A percentile compares a stretch with the other conserved stretches of the same genome.
These are phyloP conservation scores for Drosophila guanche DNA, from an alignment of 1,140 invertebrate genomes.

Conservation along the genomic window DNA sequence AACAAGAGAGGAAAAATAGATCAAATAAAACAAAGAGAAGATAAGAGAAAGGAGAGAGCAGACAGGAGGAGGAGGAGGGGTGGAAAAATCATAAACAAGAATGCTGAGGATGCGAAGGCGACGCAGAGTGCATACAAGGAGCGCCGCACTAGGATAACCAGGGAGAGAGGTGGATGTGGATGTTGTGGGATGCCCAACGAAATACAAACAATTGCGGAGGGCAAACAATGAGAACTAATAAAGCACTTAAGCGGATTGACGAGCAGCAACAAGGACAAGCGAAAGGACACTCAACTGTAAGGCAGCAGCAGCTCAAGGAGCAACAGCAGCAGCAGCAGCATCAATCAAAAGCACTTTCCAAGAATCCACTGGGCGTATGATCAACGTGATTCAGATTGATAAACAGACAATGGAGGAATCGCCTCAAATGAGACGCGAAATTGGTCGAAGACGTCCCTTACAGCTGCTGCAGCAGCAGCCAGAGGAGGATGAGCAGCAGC, in stretches of 20 bases:
- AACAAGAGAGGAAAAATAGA: slow-evolving; percentile 13
- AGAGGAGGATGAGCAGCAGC: slow-evolving; percentile 1
- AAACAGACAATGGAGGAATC: slow-evolving; percentile 32
- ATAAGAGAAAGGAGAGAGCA: slow-evolving; percentile 2
- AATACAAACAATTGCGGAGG: slow-evolving; percentile 46
- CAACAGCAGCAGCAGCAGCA: slow-evolving; percentile 29
- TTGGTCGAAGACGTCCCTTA: slow-evolving; percentile 41
- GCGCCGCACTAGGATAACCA: slow-evolving; percentile 29
- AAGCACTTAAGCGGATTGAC: slow-evolving; percentile 72
- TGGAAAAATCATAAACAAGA: slow-evolving; percentile 45
- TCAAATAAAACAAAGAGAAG: background rate
- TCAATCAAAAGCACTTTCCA: slow-evolving; percentile 62
- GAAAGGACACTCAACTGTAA: slow-evolving; percentile 39
- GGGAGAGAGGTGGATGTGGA: slow-evolving; percentile 23
- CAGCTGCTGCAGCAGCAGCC: background rate
- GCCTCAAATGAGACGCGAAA: slow-evolving; percentile 51
- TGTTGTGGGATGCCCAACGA: slow-evolving; percentile 24
- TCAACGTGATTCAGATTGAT: slow-evolving; percentile 52
- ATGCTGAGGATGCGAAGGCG: slow-evolving; percentile 51
- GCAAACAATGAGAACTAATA: slow-evolving; percentile 80
- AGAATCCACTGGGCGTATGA: slow-evolving; percentile 63
- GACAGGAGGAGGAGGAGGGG: background rate
- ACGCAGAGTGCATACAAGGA: slow-evolving; percentile 56
- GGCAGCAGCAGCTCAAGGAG: slow-evolving; percentile 24
- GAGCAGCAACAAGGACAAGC: slow-evolving; percentile 35